A percentile compares a stretch with the other conserved stretches of the same genome.
Evolutionary conservation across 2,888 invertebrate genomes (phyloP).

Genomic region (Dryobota labecula): DNA sequence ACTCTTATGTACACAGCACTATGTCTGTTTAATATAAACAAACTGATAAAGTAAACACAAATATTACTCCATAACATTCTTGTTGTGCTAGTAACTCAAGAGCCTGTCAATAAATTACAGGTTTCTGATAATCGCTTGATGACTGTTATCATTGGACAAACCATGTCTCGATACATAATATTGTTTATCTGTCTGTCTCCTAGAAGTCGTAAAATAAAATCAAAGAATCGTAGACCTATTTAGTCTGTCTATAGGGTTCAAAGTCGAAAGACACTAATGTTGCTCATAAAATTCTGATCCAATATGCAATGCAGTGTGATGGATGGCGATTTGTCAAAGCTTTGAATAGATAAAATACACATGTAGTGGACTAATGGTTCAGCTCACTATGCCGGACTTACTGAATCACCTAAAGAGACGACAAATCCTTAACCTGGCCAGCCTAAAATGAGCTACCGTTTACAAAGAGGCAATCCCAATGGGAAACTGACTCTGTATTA

Average conservation of each 20-base stretch:
- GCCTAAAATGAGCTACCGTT: not conserved
- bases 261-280: not conserved
- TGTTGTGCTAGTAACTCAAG: not conserved
- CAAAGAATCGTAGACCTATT: not conserved
- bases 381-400: not conserved
- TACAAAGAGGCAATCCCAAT: not conserved
- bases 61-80: constrained; percentile 6
- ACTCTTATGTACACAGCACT: not conserved
- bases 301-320: not conserved
- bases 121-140: too few species aligned
- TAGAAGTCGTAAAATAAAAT: constrained; percentile 3
- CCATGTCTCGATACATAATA: not conserved
- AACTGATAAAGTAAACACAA: constrained; percentile 27
- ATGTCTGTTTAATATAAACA: constrained; percentile 11
- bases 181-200: constrained; percentile 20
- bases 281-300: not conserved
- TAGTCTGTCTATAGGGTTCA: not conserved
- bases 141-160: constrained; percentile 29
- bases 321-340: not conserved
- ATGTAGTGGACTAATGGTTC: not conserved
- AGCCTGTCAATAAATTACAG: not conserved
- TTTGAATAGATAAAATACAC: not conserved
- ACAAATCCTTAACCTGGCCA: not conserved
- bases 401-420: not conserved
- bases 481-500: not conserved